Conservation (phyloP, 2,888 invertebrate species). For the Athrips mouffetella region DNA sequence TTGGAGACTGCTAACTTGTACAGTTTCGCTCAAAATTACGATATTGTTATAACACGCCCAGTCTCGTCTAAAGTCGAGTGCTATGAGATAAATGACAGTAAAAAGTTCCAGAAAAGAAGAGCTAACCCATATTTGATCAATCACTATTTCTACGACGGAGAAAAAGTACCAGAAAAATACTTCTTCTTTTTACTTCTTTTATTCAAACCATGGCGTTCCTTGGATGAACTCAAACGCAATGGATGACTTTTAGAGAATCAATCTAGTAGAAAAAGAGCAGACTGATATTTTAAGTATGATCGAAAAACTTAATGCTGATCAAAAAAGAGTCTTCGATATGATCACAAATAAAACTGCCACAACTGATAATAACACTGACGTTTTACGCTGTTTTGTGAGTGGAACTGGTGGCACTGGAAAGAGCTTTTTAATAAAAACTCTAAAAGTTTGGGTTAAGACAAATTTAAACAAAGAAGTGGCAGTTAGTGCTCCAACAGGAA, state of each 20-base stretch:
- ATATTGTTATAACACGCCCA: slow-evolving; percentile 20
- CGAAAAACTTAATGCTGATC: slow-evolving; percentile 30
- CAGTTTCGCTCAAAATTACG: slow-evolving; percentile 17
- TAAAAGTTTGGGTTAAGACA: too few relatives aligned
- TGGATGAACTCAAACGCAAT: slow-evolving; percentile 30
- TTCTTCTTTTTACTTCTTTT: slow-evolving; percentile 29
- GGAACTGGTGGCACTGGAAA: slow-evolving; percentile 38
- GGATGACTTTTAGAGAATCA: slow-evolving; percentile 23
- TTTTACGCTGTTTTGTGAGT: slow-evolving; percentile 22
- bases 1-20: too few relatives aligned
- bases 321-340: slow-evolving; percentile 31
- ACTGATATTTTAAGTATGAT: slow-evolving; percentile 25
- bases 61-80: slow-evolving; percentile 18
- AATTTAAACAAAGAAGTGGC: too few relatives aligned
- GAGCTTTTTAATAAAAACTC: too few relatives aligned
- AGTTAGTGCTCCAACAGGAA: slow-evolving; percentile 31
- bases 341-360: slow-evolving; percentile 21
- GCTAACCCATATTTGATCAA: too few relatives aligned
- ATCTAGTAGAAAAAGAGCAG: slow-evolving; percentile 20
- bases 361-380: slow-evolving; percentile 11
- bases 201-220: slow-evolving; percentile 30
- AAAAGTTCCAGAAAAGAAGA: too few relatives aligned
- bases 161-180: too few relatives aligned
- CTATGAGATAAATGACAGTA: slow-evolving; percentile 14
- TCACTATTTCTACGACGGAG: too few relatives aligned